Evolutionary conservation across 2,888 invertebrate genomes (phyloP).

Genomic region (Falcaria lacertinaria): DNA sequence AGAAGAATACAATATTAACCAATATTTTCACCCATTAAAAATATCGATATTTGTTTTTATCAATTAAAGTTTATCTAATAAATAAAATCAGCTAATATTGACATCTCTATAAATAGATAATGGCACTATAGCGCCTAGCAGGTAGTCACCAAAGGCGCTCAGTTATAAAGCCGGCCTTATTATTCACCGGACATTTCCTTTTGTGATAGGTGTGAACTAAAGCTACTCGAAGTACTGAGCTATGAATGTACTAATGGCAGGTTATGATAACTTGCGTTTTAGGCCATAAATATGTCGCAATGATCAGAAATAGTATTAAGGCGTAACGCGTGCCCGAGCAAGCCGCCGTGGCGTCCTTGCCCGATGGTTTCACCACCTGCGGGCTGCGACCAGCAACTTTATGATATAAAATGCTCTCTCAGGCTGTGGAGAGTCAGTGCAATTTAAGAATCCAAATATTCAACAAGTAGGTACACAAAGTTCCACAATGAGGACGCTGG

Average conservation of each 20-base stretch:
- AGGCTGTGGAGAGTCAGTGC: constrained; percentile 55
- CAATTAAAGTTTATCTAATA: no score
- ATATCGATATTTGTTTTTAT: no score
- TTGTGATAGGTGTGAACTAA: not conserved
- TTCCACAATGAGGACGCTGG: constrained; percentile 66
- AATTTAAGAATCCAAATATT: constrained; percentile 55
- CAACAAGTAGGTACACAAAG: constrained; percentile 39
- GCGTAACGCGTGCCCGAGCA: constrained; percentile 52
- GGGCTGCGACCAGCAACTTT: constrained; percentile 60
- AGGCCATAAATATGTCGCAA: constrained; percentile 50
- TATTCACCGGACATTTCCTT: not conserved
- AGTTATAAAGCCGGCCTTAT: not conserved
- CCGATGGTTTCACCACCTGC: constrained; percentile 69
- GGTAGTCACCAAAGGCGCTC: not conserved
- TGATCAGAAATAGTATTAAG: constrained; percentile 49
- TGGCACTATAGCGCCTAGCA: not conserved
- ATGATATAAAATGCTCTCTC: constrained; percentile 71
- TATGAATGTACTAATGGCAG: not conserved
- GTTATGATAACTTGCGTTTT: constrained; percentile 17
- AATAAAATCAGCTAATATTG: no score
- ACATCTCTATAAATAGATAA: not conserved
- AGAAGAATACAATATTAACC: no score
- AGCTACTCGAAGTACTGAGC: not conserved
- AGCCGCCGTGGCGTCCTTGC: constrained; percentile 63
- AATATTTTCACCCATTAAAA: no score